These are phyloP conservation scores for Adoxophyes honmai DNA, from an alignment of 1,140 invertebrate genomes.

Conservation along the genomic window DNA sequence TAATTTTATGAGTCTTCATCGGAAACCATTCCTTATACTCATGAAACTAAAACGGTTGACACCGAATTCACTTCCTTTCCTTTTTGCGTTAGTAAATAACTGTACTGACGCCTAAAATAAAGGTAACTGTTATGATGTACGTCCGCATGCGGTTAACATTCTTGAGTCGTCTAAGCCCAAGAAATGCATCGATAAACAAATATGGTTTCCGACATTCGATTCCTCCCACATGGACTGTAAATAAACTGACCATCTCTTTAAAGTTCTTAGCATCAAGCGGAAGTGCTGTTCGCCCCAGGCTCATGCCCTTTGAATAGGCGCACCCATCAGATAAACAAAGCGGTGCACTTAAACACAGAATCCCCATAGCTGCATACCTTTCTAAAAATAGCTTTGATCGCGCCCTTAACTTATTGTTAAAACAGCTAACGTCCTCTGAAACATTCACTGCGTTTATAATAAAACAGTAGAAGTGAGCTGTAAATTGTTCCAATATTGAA, in stretches of 20 bases:
- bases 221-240: not conserved
- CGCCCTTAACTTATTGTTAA: slow-evolving; percentile 27
- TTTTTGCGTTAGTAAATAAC: not conserved
- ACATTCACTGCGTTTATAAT: slow-evolving; percentile 17
- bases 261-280: slow-evolving; percentile 17
- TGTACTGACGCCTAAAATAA: not conserved
- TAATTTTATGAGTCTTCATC: not conserved
- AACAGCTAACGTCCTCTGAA: slow-evolving; percentile 20
- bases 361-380: slow-evolving; percentile 45
- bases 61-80: slow-evolving; percentile 9
- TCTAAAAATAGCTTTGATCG: slow-evolving; percentile 50
- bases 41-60: slow-evolving; percentile 1
- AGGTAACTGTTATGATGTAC: not conserved
- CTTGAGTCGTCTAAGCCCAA: not conserved
- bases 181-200: not conserved
- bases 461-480: not conserved
- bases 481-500: not conserved
- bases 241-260: slow-evolving; percentile 2
- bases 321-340: slow-evolving; percentile 63
- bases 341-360: slow-evolving; percentile 57
- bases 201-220: not conserved
- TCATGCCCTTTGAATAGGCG: slow-evolving; percentile 50
- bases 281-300: slow-evolving; percentile 31
- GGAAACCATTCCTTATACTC: not conserved
- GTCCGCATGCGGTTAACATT: not conserved